Evolutionary conservation across 2,797 vertebrate species (phyloP).

Genomic region (Gadopsis marmoratus): DNA sequence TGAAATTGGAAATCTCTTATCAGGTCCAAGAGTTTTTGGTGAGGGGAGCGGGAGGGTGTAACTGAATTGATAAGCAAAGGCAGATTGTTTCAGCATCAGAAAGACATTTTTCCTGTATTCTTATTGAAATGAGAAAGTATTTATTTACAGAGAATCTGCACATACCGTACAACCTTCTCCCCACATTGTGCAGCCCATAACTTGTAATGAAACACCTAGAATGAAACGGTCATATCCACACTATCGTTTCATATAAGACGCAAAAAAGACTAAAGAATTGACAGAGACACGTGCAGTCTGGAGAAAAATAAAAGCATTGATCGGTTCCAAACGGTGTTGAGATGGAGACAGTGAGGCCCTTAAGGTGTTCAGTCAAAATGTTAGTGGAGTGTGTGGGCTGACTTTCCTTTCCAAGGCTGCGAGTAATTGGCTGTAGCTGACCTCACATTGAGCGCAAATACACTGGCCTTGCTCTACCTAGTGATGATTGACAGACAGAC

Average conservation of each 20-base stretch:
- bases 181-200: neutral
- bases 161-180: neutral
- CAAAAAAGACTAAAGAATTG: neutral
- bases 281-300: slow-evolving; percentile 20
- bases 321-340: slow-evolving; percentile 30
- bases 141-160: neutral
- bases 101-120: slow-evolving; percentile 39
- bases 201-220: neutral
- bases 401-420: slow-evolving; percentile 25
- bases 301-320: slow-evolving; percentile 34
- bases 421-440: slow-evolving; percentile 35
- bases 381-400: slow-evolving; percentile 40
- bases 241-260: neutral
- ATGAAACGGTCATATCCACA: neutral
- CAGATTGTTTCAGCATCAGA: slow-evolving; percentile 32
- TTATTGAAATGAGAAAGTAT: slow-evolving; percentile 14
- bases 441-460: slow-evolving; percentile 13
- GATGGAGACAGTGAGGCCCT: slow-evolving; percentile 31
- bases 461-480: neutral
- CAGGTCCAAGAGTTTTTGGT: slow-evolving; percentile 39
- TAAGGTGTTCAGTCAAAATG: slow-evolving; percentile 51
- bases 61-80: slow-evolving; percentile 35
- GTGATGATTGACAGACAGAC: slow-evolving; percentile 16
- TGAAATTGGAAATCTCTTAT: slow-evolving; percentile 75
- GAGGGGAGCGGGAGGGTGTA: neutral